Percentiles rank a stretch among this genome's conserved stretches.
phyloP scores from a whole-genome alignment of 1,140 invertebrate species.

The Trinorchestia longiramus region DNA sequence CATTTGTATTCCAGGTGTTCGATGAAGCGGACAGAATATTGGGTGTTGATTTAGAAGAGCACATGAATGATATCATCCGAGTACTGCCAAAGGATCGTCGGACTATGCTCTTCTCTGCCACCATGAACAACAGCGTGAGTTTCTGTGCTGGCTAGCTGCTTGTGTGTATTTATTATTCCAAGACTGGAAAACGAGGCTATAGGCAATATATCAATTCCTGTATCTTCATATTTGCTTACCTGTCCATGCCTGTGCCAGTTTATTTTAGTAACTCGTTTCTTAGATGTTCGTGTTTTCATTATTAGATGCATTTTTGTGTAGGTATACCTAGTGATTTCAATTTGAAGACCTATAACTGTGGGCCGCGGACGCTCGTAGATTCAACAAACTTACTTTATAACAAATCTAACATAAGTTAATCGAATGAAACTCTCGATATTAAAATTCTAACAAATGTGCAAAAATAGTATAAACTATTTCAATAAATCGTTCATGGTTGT shows the following conservation, averaged over 20 bases:
- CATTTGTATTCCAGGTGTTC: slow-evolving; percentile 77
- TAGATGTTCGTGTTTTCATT: too few relatives aligned
- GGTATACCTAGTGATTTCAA: neutral
- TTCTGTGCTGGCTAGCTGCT: neutral
- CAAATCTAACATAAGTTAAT: neutral
- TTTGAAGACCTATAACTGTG: neutral
- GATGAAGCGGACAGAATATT: slow-evolving; percentile 95
- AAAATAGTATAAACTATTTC: neutral
- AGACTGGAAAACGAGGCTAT: neutral
- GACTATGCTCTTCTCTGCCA: slow-evolving; percentile 94
- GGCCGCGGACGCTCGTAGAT: too few relatives aligned
- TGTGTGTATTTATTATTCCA: neutral
- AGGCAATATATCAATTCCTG: too few relatives aligned
- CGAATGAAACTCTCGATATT: neutral
- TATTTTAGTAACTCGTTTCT: too few relatives aligned
- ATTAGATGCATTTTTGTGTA: too few relatives aligned
- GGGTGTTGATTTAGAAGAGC: slow-evolving; percentile 96
- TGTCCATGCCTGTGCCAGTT: too few relatives aligned
- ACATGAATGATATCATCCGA: slow-evolving; percentile 93
- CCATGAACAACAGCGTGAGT: slow-evolving; percentile 74
- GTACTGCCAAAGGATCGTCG: slow-evolving; percentile 84
- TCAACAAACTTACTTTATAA: neutral
- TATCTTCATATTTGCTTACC: too few relatives aligned
- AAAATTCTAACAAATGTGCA: neutral
- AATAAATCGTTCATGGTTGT: too few relatives aligned